Conservation (phyloP, 2,888 invertebrate genomes). For the Lydus trimaculatus region DNA sequence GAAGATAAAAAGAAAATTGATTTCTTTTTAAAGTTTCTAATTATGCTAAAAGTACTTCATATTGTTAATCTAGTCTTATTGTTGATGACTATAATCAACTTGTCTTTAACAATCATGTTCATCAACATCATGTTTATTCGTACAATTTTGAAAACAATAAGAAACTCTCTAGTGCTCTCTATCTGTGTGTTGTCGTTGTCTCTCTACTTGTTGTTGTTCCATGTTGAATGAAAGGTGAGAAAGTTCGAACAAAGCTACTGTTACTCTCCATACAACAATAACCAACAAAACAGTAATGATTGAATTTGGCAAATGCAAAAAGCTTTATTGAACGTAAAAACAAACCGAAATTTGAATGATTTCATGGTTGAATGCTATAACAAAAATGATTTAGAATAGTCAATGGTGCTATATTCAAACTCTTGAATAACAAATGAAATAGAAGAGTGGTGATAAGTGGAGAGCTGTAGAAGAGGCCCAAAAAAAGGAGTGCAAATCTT, state of each 20-base stretch:
- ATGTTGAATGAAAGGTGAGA: neutral
- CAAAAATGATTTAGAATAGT: neutral
- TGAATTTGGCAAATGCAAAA: too few species aligned
- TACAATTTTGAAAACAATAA: slow-evolving; percentile 1
- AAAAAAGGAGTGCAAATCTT: too few species aligned
- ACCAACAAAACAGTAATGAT: too few species aligned
- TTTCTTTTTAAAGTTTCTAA: neutral
- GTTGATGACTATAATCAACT: neutral
- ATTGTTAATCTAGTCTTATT: neutral
- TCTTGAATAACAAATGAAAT: neutral
- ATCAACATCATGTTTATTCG: neutral
- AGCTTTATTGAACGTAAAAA: too few species aligned
- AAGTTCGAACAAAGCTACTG: neutral
- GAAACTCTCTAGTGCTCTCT: too few species aligned
- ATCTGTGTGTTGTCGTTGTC: too few species aligned
- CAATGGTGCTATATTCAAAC: neutral
- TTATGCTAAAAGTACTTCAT: neutral
- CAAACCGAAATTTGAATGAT: neutral
- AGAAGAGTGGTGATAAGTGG: neutral
- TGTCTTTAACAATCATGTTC: neutral
- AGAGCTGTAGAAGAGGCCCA: neutral
- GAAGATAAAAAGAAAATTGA: neutral
- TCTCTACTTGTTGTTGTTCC: neutral
- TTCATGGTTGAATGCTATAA: neutral
- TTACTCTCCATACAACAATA: neutral